A percentile compares a stretch with the other conserved stretches of the same genome.
These are phyloP conservation scores for Hemaris fuciformis DNA, from an alignment of 2,888 invertebrate genomes.

Conservation along the genomic window DNA sequence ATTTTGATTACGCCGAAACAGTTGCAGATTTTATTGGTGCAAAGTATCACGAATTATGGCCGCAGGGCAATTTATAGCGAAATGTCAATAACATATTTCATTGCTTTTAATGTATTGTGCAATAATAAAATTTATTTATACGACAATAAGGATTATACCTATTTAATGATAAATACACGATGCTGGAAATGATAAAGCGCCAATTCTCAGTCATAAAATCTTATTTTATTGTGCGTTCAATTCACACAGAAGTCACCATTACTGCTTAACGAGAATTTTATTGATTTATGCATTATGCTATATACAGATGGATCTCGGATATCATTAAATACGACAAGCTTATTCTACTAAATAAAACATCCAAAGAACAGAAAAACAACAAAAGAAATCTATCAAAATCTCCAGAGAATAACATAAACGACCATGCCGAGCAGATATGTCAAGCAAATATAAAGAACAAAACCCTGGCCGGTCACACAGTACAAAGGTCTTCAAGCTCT, in stretches of 20 bases:
- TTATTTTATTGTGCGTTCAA: neutral
- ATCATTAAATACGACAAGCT: no score
- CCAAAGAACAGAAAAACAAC: no score
- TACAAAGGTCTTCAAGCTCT: no score
- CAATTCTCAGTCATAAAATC: neutral
- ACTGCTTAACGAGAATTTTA: neutral
- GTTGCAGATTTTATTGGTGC: neutral
- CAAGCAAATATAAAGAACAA: no score
- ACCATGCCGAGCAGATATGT: no score
- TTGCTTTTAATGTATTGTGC: neutral
- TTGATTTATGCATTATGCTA: neutral
- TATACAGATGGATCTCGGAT: no score
- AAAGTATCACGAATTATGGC: neutral
- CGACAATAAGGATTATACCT: neutral
- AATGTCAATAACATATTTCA: constrained; percentile 1
- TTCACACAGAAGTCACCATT: neutral
- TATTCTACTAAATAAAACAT: no score
- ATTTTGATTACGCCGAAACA: neutral
- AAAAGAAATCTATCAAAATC: no score
- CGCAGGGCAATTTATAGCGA: neutral
- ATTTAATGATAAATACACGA: neutral
- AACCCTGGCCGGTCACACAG: no score
- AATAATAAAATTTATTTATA: neutral
- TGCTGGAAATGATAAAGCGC: neutral
- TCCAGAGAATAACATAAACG: no score